Percentiles rank a stretch among this genome's conserved stretches.
These are phyloP conservation scores for Solenodon paradoxus DNA, from an alignment of 2,113 vertebrate species.

Conservation along the genomic window DNA sequence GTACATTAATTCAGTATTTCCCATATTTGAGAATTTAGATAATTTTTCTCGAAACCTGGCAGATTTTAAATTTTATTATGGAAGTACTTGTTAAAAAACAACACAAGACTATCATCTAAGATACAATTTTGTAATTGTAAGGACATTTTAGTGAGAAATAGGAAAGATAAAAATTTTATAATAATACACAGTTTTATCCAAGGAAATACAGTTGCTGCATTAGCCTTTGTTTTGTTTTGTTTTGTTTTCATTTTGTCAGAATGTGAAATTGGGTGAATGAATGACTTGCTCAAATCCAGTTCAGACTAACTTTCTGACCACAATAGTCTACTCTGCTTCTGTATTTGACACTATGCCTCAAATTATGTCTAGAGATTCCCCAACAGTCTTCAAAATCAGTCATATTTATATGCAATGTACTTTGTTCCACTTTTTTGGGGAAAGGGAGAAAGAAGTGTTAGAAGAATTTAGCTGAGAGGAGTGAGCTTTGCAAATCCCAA, in stretches of 20 bases:
- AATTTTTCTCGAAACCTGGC: no score
- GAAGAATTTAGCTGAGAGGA: neutral
- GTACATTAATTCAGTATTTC: neutral
- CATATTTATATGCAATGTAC: neutral
- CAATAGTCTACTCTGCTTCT: neutral
- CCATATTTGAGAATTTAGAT: neutral
- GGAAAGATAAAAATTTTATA: neutral
- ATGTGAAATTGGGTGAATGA: neutral
- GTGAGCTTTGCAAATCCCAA: neutral
- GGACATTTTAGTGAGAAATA: conserved; percentile 2
- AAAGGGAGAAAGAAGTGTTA: neutral
- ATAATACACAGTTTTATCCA: neutral
- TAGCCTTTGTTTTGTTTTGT: conserved; percentile 13
- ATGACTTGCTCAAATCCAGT: neutral
- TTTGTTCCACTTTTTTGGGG: neutral
- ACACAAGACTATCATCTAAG: neutral
- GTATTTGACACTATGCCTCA: neutral
- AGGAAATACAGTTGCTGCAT: neutral
- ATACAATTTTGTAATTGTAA: conserved; percentile 12
- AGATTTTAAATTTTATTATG: conserved; percentile 1
- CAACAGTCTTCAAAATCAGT: neutral
- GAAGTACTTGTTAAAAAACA: neutral
- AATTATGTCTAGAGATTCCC: neutral
- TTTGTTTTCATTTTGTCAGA: neutral
- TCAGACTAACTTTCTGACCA: neutral